These are phyloP conservation scores for Leptodactylus fallax DNA, from an alignment of 2,797 vertebrate species.

Conservation along the genomic window DNA sequence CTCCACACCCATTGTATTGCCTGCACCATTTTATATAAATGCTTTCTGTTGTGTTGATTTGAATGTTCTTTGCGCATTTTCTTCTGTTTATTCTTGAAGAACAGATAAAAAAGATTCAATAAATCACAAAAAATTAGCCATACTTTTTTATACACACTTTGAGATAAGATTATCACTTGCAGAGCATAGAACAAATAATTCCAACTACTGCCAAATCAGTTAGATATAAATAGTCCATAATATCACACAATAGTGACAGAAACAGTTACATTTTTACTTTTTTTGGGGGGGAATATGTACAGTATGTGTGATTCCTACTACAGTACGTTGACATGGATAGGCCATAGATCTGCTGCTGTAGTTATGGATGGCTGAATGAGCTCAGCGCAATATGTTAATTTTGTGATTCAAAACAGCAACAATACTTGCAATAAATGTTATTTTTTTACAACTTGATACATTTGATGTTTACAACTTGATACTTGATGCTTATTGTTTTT, in stretches of 20 bases:
- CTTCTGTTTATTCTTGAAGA: neutral
- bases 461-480: neutral
- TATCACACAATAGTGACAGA: neutral
- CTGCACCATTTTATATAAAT: no score
- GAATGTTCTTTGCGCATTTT: neutral
- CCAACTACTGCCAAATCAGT: neutral
- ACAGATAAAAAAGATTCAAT: neutral
- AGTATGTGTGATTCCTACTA: neutral
- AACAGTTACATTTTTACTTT: neutral
- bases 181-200: neutral
- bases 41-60: no score
- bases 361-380: neutral
- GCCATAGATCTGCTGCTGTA: neutral
- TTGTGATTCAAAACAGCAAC: neutral
- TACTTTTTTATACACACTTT: neutral
- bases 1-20: no score
- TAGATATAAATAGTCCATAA: conserved; percentile 35
- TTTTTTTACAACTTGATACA: neutral
- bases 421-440: neutral
- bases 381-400: neutral
- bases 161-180: conserved; percentile 5
- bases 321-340: no score
- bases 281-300: neutral
- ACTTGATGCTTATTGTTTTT: neutral
- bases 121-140: neutral